These are phyloP conservation scores for Matsumyia berberina DNA, from an alignment of 2,888 invertebrate species.

Conservation along the genomic window DNA sequence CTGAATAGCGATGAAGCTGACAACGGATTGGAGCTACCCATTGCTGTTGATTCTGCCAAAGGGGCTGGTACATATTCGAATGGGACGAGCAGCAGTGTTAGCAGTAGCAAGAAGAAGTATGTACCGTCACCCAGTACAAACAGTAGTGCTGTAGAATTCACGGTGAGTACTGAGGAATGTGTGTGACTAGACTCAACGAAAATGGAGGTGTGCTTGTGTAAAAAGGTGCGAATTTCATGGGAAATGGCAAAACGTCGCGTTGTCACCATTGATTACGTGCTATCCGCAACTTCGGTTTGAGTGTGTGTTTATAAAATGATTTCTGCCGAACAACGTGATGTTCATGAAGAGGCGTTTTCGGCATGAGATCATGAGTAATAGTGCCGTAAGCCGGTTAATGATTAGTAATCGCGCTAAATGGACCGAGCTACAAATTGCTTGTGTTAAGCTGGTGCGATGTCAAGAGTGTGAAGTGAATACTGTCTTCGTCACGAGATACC, in stretches of 20 bases:
- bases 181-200: background rate
- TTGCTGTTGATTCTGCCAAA: constrained; percentile 47
- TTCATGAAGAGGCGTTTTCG: constrained; percentile 13
- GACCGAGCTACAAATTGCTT: background rate
- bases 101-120: constrained; percentile 80
- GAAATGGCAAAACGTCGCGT: constrained; percentile 13
- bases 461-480: background rate
- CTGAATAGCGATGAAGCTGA: constrained; percentile 63
- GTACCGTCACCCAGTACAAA: constrained; percentile 75
- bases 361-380: constrained; percentile 40
- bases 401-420: constrained; percentile 10
- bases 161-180: constrained; percentile 56
- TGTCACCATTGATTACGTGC: constrained; percentile 26
- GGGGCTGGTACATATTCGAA: constrained; percentile 32
- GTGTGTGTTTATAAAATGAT: constrained; percentile 16
- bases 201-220: background rate
- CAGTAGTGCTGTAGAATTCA: constrained; percentile 66
- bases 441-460: background rate
- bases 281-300: background rate
- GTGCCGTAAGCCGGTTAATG: constrained; percentile 7
- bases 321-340: background rate
- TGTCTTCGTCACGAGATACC: too few species aligned
- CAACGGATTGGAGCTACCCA: constrained; percentile 48
- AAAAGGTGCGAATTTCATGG: constrained; percentile 11
- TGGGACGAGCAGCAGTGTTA: constrained; percentile 29